phyloP scores from a whole-genome alignment of 2,797 vertebrate genomes.

The Enteromius argenteus region DNA sequence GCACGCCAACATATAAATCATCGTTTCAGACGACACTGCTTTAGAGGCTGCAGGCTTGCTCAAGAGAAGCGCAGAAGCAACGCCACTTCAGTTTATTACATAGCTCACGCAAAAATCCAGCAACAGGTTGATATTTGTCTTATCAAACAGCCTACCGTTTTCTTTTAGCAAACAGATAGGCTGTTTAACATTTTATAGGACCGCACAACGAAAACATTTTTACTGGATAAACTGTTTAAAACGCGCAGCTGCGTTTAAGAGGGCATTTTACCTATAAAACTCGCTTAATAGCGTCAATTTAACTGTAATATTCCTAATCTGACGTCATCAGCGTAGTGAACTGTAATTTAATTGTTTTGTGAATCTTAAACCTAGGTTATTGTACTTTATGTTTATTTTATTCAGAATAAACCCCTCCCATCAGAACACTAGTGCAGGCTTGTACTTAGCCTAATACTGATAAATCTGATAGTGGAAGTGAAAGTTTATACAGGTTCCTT shows the following conservation, averaged over 20 bases:
- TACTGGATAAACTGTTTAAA: background rate
- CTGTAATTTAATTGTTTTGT: background rate
- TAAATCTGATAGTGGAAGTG: background rate
- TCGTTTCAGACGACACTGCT: constrained; percentile 2
- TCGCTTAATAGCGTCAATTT: background rate
- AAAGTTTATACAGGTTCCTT: background rate
- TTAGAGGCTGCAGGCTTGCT: background rate
- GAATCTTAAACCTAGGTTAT: background rate
- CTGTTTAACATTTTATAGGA: constrained; percentile 7
- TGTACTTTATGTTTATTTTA: background rate
- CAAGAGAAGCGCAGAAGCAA: constrained; percentile 7
- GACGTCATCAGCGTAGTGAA: too few species aligned
- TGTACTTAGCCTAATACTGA: background rate
- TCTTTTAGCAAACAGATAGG: constrained; percentile 26
- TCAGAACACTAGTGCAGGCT: background rate
- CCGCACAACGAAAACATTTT: constrained; percentile 9
- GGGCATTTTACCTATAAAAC: background rate
- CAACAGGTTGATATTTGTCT: constrained; percentile 73
- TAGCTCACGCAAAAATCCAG: constrained; percentile 66
- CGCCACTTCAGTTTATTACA: background rate
- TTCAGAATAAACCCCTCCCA: background rate
- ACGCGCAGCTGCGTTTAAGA: background rate
- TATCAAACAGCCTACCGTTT: constrained; percentile 47
- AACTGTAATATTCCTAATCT: background rate
- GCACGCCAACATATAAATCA: background rate